phyloP scores from a whole-genome alignment of 2,113 vertebrate species.

The Mesocricetus auratus region DNA sequence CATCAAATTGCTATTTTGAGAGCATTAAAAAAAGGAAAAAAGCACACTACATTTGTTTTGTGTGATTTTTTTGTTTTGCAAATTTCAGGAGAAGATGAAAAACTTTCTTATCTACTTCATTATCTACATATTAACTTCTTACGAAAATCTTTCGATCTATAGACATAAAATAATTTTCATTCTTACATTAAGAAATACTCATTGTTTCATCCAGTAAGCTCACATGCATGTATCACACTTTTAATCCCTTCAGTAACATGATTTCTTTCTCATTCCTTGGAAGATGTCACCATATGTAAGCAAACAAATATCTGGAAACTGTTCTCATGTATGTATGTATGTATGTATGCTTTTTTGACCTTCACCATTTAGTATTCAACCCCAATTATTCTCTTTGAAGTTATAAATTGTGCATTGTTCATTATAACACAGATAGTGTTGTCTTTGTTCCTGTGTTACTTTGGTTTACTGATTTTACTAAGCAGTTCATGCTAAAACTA shows the following conservation, averaged over 20 bases:
- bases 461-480: neutral
- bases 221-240: neutral
- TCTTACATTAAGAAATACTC: slow-evolving; percentile 29
- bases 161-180: slow-evolving; percentile 28
- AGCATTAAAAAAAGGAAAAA: slow-evolving; percentile 35
- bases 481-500: neutral
- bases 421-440: neutral
- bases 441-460: neutral
- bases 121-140: slow-evolving; percentile 34
- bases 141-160: slow-evolving; percentile 14
- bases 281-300: neutral
- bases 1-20: slow-evolving; percentile 56
- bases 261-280: neutral
- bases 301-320: neutral
- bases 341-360: neutral
- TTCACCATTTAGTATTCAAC: neutral
- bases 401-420: neutral
- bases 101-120: neutral
- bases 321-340: neutral
- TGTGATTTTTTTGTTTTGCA: slow-evolving; percentile 63
- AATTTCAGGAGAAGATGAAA: slow-evolving; percentile 41
- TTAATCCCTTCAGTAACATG: neutral
- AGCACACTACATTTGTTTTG: slow-evolving; percentile 65
- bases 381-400: neutral
- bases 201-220: neutral